These are phyloP conservation scores for Chaetodon trifasciatus DNA, from an alignment of 2,797 vertebrate species.

Conservation along the genomic window DNA sequence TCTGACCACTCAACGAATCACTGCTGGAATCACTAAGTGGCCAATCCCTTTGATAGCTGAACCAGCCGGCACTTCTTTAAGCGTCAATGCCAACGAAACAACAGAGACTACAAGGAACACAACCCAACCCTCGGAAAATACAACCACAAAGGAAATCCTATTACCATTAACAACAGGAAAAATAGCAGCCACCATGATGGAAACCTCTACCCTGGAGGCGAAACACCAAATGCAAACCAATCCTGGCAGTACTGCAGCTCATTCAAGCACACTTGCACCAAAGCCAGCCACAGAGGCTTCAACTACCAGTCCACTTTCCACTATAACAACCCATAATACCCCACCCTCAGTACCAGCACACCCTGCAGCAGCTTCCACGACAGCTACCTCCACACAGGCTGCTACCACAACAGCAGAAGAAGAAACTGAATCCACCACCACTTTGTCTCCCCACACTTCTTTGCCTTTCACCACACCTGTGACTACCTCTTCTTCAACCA, in stretches of 20 bases:
- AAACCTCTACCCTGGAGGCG: constrained; percentile 28
- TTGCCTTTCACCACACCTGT: constrained; percentile 36
- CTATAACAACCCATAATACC: constrained; percentile 19
- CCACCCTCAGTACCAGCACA: constrained; percentile 19
- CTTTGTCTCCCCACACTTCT: constrained; percentile 27
- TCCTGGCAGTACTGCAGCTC: constrained; percentile 20
- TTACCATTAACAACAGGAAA: constrained; percentile 25
- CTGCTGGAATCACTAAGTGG: constrained; percentile 7
- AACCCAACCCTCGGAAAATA: constrained; percentile 28
- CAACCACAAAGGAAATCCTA: constrained; percentile 17
- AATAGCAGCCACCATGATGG: constrained; percentile 17
- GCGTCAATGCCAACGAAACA: constrained; percentile 33
- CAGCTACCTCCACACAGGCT: constrained; percentile 36
- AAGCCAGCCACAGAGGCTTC: constrained; percentile 20
- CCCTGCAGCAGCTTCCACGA: constrained; percentile 24
- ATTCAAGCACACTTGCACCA: constrained; percentile 8
- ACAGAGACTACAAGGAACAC: constrained; percentile 32
- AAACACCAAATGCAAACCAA: constrained; percentile 37
- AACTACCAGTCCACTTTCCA: constrained; percentile 25
- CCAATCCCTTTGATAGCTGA: constrained; percentile 20
- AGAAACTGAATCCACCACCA: constrained; percentile 25
- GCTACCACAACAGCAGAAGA: constrained; percentile 34
- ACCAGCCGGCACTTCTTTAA: constrained; percentile 19
- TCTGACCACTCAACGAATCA: constrained; percentile 42
- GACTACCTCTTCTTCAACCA: constrained; percentile 38